phyloP scores from a whole-genome alignment of 2,888 invertebrate genomes.

The Acrobasis consociella region DNA sequence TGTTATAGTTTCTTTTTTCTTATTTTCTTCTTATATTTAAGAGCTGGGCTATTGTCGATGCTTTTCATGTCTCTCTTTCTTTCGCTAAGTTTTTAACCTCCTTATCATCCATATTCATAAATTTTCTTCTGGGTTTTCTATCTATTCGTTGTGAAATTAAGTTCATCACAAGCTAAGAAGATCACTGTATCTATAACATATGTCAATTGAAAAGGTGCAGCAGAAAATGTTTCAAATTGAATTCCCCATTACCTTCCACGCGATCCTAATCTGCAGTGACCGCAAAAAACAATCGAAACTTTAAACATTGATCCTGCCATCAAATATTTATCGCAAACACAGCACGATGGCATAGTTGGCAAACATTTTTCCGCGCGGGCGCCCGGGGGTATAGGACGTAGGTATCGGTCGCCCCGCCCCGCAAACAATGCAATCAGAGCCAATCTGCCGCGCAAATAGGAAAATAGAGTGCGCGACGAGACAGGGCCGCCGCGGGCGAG shows the following conservation, averaged over 20 bases:
- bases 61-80: too few relatives aligned
- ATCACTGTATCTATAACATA: too few relatives aligned
- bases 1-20: too few relatives aligned
- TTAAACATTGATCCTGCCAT: constrained; percentile 63
- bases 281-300: constrained; percentile 50
- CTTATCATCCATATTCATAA: too few relatives aligned
- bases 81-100: too few relatives aligned
- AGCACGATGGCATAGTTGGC: constrained; percentile 64
- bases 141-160: too few relatives aligned
- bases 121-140: too few relatives aligned
- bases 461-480: constrained; percentile 78
- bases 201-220: background rate
- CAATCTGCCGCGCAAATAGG: constrained; percentile 82
- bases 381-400: constrained; percentile 42
- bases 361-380: constrained; percentile 73
- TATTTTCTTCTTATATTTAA: too few relatives aligned
- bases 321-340: constrained; percentile 73
- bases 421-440: constrained; percentile 82
- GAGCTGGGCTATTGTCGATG: too few relatives aligned
- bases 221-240: background rate
- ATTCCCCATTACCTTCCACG: background rate
- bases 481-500: constrained; percentile 65
- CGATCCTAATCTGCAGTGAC: constrained; percentile 18
- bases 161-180: too few relatives aligned
- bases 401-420: constrained; percentile 65